phyloP scores from a whole-genome alignment of 2,113 vertebrate genomes.

The human region DNA sequence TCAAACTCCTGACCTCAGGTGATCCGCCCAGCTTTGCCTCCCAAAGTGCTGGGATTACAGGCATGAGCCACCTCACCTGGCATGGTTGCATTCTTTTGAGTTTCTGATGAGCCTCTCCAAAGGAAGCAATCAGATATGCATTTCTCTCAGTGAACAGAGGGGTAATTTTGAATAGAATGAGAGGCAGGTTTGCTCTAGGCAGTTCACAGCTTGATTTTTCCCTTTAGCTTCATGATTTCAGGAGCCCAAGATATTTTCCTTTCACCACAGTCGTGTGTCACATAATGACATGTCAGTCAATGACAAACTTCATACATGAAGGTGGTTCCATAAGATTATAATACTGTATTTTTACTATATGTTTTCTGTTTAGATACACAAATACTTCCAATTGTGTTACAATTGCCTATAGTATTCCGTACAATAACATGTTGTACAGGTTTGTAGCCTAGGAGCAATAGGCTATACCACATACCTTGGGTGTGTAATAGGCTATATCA shows the following conservation, averaged over 20 bases:
- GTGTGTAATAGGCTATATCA: background rate
- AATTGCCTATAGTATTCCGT: background rate
- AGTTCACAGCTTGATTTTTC: too few relatives aligned
- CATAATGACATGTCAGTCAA: background rate
- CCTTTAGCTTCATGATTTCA: too few relatives aligned
- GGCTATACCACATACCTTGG: background rate
- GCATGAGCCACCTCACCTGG: accelerated
- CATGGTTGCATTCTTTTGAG: too few relatives aligned
- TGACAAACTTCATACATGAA: background rate
- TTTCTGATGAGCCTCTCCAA: too few relatives aligned
- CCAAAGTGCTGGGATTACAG: too few relatives aligned
- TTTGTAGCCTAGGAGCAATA: background rate
- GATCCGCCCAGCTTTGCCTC: too few relatives aligned
- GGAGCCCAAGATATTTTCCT: too few relatives aligned
- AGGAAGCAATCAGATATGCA: too few relatives aligned
- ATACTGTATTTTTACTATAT: background rate
- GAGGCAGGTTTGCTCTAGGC: too few relatives aligned
- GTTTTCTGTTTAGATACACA: background rate
- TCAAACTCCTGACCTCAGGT: too few relatives aligned
- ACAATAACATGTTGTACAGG: background rate
- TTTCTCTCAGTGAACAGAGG: too few relatives aligned
- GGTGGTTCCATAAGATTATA: background rate
- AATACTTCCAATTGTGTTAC: background rate
- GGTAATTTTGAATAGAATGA: too few relatives aligned
- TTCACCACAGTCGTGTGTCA: background rate